Evolutionary conservation across 2,113 vertebrate genomes (phyloP).

Genomic region (Muscicapa adusta): DNA sequence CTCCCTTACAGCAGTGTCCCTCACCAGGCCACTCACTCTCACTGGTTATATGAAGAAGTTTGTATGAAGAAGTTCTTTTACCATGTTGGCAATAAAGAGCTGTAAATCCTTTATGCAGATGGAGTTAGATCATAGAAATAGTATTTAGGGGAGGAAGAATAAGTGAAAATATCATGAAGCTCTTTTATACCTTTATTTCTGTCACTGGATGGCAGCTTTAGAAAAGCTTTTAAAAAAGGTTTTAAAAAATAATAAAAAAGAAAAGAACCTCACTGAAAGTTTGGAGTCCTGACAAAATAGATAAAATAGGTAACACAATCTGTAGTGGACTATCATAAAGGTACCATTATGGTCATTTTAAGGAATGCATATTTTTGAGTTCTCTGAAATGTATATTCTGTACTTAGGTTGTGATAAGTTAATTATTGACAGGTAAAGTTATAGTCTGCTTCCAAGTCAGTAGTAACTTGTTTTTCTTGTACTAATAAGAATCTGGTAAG

Average conservation of each 20-base stretch:
- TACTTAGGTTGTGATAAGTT: not conserved
- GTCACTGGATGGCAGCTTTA: not conserved
- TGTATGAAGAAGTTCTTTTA: not conserved
- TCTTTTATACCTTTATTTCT: not conserved
- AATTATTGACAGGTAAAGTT: not conserved
- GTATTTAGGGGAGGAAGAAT: not conserved
- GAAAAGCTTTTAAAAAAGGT: not conserved
- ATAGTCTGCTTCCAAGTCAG: not conserved
- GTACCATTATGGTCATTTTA: not conserved
- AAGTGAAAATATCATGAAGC: not conserved
- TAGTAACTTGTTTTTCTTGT: not conserved
- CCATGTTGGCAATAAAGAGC: not conserved
- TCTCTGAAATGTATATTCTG: not conserved
- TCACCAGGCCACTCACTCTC: not conserved
- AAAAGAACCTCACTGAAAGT: fast-evolving
- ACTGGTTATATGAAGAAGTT: not conserved
- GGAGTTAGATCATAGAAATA: not conserved
- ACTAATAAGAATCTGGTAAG: not conserved
- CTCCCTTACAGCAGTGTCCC: not conserved
- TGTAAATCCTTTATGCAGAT: not conserved
- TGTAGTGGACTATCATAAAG: not conserved
- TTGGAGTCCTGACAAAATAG: not conserved
- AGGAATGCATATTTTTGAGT: not conserved
- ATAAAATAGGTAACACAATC: not conserved
- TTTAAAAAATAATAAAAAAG: too few relatives aligned